Base-by-base conservation (phyloP, 2,113 vertebrate species). In the Centropus bengalensis region DNA sequence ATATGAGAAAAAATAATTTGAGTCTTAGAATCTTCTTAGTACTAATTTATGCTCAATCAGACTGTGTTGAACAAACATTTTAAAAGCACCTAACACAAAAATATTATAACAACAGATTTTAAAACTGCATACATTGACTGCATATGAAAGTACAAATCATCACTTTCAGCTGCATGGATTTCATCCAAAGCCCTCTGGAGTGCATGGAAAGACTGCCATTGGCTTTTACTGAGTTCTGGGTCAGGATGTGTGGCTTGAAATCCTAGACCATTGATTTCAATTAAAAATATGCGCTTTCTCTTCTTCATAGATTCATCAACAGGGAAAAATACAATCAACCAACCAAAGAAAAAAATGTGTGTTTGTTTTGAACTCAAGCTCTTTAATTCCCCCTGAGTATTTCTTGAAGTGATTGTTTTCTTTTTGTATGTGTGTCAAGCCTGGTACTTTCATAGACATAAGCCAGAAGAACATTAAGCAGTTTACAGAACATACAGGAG, bases 241-340 rank as follows among this genome's bases (percentile, higher is more conserved):
- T 82, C 92, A 77, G 51, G 51, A 40, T 51, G 11, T 74, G 59
- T 55, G 47, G 9, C 51, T 94, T 1, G 6, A 94, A 91, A 85
- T 79, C 63, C 42, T 87, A 88, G 63, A 58, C 32, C 28, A 89
- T 19, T 85, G 82, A 88, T 91, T 97, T 91, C 5, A 86, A 77
- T 87, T 74, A 77, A 91, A 93, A 95, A 86, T 77, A 2, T 55
- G n/a, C 85, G 22, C 59, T 42, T 90, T 59, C 59, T 62, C 7
- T 76, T 38, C 20, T 38, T 18, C 33, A 70, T 27, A 70, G 59
- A 63, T 76, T 47, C 26, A 94, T 88, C 68, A 91, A 67, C 13
- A n/a, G 24, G 24, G 28, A 20, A 76, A 90, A 89, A 33, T 42
- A 44, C 77, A 90, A 81, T 87, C 42, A 51, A 47, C 66, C 59